A percentile compares a stretch with the other conserved stretches of the same genome.
These are phyloP conservation scores for Cremastobaeus sp. DNA, from an alignment of 2,888 invertebrate genomes.

Conservation along the genomic window DNA sequence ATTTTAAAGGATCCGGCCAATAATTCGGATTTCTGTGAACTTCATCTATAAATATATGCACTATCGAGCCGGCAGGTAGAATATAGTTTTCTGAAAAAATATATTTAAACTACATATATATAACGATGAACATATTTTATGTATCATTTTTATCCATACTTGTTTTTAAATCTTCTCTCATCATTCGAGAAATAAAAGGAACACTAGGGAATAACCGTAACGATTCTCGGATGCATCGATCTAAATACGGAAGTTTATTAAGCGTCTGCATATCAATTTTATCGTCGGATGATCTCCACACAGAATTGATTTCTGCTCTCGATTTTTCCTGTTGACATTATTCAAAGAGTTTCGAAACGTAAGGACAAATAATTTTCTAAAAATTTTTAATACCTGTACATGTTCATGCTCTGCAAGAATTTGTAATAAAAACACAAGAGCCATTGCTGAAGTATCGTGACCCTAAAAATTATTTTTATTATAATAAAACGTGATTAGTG, in stretches of 20 bases:
- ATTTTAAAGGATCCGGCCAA: constrained; percentile 83
- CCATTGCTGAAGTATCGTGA: constrained; percentile 43
- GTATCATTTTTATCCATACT: constrained; percentile 28
- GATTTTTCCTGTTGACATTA: constrained; percentile 18
- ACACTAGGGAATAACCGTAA: constrained; percentile 49
- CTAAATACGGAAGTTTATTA: constrained; percentile 47
- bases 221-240: constrained; percentile 48
- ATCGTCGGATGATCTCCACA: constrained; percentile 37
- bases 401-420: constrained; percentile 20
- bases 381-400: constrained; percentile 8
- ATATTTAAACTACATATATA: neutral
- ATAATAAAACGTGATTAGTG: no score
- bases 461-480: constrained; percentile 14
- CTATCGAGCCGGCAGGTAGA: constrained; percentile 79
- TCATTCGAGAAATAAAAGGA: constrained; percentile 33
- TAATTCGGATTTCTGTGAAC: constrained; percentile 82
- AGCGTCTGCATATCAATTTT: constrained; percentile 35
- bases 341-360: neutral
- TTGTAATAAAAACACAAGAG: constrained; percentile 23
- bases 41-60: constrained; percentile 81
- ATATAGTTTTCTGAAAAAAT: constrained; percentile 76
- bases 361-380: neutral
- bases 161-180: constrained; percentile 42
- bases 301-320: constrained; percentile 44
- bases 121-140: neutral